These are phyloP conservation scores for Semnornis frantzii DNA, from an alignment of 2,113 vertebrate genomes.

Conservation along the genomic window DNA sequence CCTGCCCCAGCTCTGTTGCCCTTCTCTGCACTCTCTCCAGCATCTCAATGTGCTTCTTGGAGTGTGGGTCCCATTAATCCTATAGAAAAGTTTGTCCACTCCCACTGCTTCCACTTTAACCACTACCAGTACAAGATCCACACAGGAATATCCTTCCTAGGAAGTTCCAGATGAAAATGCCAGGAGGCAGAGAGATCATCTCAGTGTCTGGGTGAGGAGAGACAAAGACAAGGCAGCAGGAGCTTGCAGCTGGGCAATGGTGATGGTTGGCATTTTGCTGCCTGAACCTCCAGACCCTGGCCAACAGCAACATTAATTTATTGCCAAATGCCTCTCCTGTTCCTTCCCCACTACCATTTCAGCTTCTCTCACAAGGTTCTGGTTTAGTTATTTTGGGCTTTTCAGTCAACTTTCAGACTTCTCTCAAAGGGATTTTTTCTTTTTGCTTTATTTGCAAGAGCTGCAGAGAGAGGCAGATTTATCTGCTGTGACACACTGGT, in stretches of 20 bases:
- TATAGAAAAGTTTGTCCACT: background rate
- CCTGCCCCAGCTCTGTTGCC: too few relatives aligned
- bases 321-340: background rate
- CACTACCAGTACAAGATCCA: background rate
- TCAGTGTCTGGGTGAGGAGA: background rate
- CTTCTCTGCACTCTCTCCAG: too few relatives aligned
- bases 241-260: background rate
- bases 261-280: background rate
- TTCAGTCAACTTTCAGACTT: background rate
- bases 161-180: background rate
- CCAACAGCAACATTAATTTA: background rate
- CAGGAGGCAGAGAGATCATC: background rate
- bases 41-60: too few relatives aligned
- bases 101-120: background rate
- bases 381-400: background rate
- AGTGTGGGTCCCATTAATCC: background rate
- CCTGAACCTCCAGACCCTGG: background rate
- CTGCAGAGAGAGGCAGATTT: background rate
- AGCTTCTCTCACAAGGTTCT: background rate
- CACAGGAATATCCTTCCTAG: background rate
- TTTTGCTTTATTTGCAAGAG: background rate
- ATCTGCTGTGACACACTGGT: background rate
- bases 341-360: background rate
- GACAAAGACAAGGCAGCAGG: background rate
- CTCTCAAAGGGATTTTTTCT: background rate